Evolutionary conservation across 2,797 vertebrate genomes (phyloP).

Genomic region (Enteromius afrohamiltoni): DNA sequence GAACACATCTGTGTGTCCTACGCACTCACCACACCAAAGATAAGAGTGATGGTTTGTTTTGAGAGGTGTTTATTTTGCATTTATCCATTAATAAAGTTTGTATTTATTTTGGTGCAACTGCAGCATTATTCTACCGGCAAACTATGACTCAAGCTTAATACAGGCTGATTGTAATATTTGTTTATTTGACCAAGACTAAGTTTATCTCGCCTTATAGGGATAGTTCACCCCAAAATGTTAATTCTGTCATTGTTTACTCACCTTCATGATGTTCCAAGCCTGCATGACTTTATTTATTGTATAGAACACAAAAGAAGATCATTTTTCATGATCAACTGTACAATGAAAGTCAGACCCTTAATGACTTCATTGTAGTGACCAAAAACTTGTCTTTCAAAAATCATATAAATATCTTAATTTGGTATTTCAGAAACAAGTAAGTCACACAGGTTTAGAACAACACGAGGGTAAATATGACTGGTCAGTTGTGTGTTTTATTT

Average conservation of each 20-base stretch:
- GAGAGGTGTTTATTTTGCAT: constrained; percentile 24
- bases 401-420: background rate
- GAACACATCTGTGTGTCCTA: constrained; percentile 53
- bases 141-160: constrained; percentile 3
- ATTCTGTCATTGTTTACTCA: background rate
- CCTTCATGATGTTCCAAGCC: background rate
- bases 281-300: constrained; percentile 16
- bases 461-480: too few species aligned
- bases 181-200: constrained; percentile 3
- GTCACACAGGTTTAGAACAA: background rate
- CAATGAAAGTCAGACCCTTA: background rate
- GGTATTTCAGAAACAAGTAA: constrained; percentile 14
- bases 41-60: background rate
- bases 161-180: background rate
- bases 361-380: background rate
- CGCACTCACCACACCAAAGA: background rate
- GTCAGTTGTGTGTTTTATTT: background rate
- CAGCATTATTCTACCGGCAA: background rate
- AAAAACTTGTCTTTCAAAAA: background rate
- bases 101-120: background rate
- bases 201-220: background rate
- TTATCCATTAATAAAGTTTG: background rate
- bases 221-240: background rate
- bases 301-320: background rate
- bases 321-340: background rate